A percentile compares a stretch with the other conserved stretches of the same genome.
Conservation (phyloP, 2,888 invertebrate species). For the Cerastis rubricosa region DNA sequence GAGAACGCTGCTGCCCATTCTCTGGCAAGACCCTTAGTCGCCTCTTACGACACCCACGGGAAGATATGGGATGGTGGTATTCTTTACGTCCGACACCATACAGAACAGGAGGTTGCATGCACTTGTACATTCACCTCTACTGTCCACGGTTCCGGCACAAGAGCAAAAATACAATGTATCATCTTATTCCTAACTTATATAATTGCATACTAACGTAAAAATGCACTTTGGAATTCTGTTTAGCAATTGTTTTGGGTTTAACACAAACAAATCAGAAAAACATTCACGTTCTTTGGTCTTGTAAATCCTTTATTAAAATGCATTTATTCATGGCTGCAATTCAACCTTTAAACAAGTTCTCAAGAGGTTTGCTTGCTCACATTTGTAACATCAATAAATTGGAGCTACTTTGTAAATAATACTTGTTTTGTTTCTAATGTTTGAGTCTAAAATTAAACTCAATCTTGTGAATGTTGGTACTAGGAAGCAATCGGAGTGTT, state of each 20-base stretch:
- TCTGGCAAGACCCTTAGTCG: no score
- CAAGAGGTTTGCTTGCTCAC: constrained; percentile 13
- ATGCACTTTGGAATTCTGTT: not conserved
- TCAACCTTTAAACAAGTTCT: constrained; percentile 31
- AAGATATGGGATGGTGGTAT: no score
- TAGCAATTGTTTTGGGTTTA: not conserved
- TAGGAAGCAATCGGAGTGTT: constrained; percentile 3
- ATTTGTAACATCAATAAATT: constrained; percentile 11
- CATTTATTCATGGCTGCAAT: constrained; percentile 19
- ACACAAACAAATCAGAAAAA: constrained; percentile 14
- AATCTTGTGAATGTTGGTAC: not conserved
- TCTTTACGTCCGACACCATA: no score
- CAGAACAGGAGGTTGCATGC: not conserved
- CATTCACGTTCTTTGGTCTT: constrained; percentile 1
- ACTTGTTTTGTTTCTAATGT: not conserved
- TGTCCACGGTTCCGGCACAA: not conserved
- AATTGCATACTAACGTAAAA: not conserved
- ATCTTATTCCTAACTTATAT: not conserved
- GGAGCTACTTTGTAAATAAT: not conserved
- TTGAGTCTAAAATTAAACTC: constrained; percentile 14
- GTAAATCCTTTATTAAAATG: constrained; percentile 23
- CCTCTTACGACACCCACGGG: no score
- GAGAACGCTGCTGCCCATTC: no score
- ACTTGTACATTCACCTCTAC: not conserved
- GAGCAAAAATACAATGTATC: not conserved